phyloP scores from a whole-genome alignment of 2,888 invertebrate genomes.

The Coenonympha arcania region DNA sequence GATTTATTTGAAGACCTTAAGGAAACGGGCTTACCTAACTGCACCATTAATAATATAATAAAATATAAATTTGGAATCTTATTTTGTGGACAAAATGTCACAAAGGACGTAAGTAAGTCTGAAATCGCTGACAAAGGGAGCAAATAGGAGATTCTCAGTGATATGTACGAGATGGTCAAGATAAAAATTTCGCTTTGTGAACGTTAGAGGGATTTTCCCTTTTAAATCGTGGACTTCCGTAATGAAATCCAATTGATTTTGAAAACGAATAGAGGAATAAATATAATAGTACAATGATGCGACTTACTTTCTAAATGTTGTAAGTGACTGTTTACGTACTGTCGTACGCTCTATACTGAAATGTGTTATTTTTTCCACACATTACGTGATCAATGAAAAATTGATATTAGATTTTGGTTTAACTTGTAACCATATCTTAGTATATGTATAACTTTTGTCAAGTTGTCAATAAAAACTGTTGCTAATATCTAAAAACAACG shows the following conservation, averaged over 20 bases:
- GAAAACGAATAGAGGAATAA: constrained; percentile 26
- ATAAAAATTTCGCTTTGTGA: constrained; percentile 49
- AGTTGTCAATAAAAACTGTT: too few relatives aligned
- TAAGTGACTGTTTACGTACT: background rate
- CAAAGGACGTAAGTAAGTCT: constrained; percentile 43
- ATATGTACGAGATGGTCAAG: constrained; percentile 52
- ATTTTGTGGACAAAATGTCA: constrained; percentile 44
- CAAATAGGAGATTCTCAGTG: constrained; percentile 42
- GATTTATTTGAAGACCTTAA: background rate
- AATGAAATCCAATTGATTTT: constrained; percentile 29
- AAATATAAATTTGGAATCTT: constrained; percentile 27
- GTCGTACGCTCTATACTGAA: too few relatives aligned
- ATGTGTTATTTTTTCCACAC: background rate
- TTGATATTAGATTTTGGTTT: too few relatives aligned
- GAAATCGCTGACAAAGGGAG: constrained; percentile 54
- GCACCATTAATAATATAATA: background rate
- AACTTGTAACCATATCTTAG: too few relatives aligned
- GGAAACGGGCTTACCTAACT: background rate
- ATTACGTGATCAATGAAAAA: too few relatives aligned
- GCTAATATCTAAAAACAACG: too few relatives aligned
- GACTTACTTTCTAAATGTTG: constrained; percentile 16
- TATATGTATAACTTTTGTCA: too few relatives aligned
- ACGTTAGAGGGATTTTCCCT: constrained; percentile 45
- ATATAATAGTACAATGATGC: too few relatives aligned
- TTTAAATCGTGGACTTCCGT: constrained; percentile 38